phyloP scores from a whole-genome alignment of 2,888 invertebrate genomes.

The Dyspetes luteomarginatus region DNA sequence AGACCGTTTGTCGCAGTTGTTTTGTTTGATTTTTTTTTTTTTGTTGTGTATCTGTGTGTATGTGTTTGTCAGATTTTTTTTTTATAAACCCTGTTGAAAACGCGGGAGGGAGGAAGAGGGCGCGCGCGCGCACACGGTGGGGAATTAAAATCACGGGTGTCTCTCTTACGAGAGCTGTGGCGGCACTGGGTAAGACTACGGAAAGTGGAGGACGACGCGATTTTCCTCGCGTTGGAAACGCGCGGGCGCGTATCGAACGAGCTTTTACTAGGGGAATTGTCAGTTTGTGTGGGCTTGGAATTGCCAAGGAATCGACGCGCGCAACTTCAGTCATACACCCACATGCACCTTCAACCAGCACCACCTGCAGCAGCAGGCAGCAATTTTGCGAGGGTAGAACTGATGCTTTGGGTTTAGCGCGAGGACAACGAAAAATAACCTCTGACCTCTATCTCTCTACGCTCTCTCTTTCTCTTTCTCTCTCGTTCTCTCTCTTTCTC shows the following conservation, averaged over 20 bases:
- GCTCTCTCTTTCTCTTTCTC: background rate
- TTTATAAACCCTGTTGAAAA: slow-evolving; percentile 62
- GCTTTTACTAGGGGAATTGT: slow-evolving; percentile 16
- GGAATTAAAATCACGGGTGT: slow-evolving; percentile 80
- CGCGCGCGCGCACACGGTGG: slow-evolving; percentile 65
- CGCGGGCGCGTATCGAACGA: slow-evolving; percentile 80
- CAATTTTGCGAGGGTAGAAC: slow-evolving; percentile 32
- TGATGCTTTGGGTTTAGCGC: slow-evolving; percentile 21
- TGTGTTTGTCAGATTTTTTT: background rate
- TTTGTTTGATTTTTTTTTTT: background rate
- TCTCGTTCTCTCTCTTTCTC: background rate
- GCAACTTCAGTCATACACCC: slow-evolving; percentile 45
- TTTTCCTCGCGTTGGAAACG: slow-evolving; percentile 70
- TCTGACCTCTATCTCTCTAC: slow-evolving; percentile 35
- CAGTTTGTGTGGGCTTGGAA: slow-evolving; percentile 39
- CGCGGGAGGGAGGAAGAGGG: slow-evolving; percentile 58
- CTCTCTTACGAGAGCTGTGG: slow-evolving; percentile 82
- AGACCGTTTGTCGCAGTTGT: background rate
- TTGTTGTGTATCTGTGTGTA: background rate
- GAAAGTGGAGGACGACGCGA: slow-evolving; percentile 70
- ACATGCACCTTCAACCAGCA: slow-evolving; percentile 47
- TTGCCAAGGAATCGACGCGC: slow-evolving; percentile 44
- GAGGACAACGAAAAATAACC: slow-evolving; percentile 50
- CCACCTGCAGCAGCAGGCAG: slow-evolving; percentile 38
- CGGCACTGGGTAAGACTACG: slow-evolving; percentile 78